These are phyloP conservation scores for Argyra leucocephala DNA, from an alignment of 2,888 invertebrate genomes.

Conservation along the genomic window DNA sequence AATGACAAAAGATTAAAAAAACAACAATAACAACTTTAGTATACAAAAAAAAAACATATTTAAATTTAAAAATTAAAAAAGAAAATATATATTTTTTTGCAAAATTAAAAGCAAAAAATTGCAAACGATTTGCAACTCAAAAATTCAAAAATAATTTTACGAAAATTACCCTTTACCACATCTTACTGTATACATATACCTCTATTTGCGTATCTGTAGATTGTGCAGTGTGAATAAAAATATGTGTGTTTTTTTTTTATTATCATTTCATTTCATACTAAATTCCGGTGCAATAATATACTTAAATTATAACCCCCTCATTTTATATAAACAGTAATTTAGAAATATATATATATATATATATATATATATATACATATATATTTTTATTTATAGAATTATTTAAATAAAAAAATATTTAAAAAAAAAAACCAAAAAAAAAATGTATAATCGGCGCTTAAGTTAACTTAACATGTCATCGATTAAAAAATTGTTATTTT, in stretches of 20 bases:
- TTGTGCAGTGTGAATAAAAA: neutral
- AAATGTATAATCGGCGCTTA: neutral
- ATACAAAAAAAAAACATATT: too few species aligned
- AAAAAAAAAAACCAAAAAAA: neutral
- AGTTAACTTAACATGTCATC: conserved; percentile 3
- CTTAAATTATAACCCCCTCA: neutral
- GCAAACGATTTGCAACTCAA: too few species aligned
- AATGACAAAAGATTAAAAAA: too few species aligned
- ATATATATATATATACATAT: neutral
- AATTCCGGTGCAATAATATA: neutral
- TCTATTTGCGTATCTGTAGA: too few species aligned
- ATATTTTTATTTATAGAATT: neutral
- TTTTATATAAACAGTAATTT: neutral
- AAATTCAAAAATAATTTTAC: too few species aligned
- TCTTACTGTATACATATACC: too few species aligned
- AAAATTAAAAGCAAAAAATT: too few species aligned
- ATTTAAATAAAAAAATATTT: neutral
- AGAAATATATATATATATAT: neutral
- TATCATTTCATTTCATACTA: neutral
- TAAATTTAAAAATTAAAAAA: too few species aligned
- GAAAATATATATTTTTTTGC: too few species aligned
- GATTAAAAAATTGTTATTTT: neutral
- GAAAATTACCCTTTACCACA: too few species aligned
- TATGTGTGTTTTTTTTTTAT: too few species aligned
- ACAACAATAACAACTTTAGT: too few species aligned